These are phyloP conservation scores for Orchesella cincta DNA, from an alignment of 1,140 invertebrate genomes.

Conservation along the genomic window DNA sequence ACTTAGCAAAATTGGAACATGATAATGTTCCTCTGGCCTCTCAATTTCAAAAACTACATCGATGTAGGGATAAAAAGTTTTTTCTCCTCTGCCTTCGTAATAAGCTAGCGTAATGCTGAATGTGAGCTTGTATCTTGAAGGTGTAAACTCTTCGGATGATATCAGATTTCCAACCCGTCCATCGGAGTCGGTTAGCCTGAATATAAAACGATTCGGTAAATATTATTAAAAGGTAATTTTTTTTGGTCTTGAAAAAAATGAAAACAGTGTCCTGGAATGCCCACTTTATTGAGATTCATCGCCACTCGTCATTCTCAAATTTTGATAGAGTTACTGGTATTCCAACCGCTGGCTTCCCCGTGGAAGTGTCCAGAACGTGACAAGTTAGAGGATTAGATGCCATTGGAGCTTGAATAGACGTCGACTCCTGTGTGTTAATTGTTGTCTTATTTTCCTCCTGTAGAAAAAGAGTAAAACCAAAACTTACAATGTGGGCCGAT, in stretches of 20 bases:
- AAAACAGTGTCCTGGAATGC: constrained; percentile 34
- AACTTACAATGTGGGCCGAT: too few species aligned
- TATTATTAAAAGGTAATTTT: too few species aligned
- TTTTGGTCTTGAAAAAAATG: neutral
- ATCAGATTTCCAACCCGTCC: constrained; percentile 69
- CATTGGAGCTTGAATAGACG: neutral
- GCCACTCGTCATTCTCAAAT: constrained; percentile 24
- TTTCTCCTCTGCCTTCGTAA: constrained; percentile 63
- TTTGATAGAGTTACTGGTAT: constrained; percentile 29
- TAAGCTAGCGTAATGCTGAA: constrained; percentile 75
- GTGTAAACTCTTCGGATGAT: constrained; percentile 62
- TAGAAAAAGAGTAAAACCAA: too few species aligned
- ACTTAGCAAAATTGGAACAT: constrained; percentile 76
- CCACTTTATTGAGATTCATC: too few species aligned
- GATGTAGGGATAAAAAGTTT: constrained; percentile 73
- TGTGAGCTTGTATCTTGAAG: constrained; percentile 72
- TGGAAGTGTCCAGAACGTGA: constrained; percentile 56
- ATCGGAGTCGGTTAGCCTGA: constrained; percentile 65
- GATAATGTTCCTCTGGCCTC: constrained; percentile 69
- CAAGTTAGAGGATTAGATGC: constrained; percentile 63
- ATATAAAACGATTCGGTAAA: constrained; percentile 42
- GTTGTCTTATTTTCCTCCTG: neutral
- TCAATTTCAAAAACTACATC: constrained; percentile 76
- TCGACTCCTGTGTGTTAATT: neutral
- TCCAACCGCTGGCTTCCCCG: constrained; percentile 31